Evolutionary conservation across 2,797 vertebrate genomes (phyloP).

Genomic region (Myotis planiceps): DNA sequence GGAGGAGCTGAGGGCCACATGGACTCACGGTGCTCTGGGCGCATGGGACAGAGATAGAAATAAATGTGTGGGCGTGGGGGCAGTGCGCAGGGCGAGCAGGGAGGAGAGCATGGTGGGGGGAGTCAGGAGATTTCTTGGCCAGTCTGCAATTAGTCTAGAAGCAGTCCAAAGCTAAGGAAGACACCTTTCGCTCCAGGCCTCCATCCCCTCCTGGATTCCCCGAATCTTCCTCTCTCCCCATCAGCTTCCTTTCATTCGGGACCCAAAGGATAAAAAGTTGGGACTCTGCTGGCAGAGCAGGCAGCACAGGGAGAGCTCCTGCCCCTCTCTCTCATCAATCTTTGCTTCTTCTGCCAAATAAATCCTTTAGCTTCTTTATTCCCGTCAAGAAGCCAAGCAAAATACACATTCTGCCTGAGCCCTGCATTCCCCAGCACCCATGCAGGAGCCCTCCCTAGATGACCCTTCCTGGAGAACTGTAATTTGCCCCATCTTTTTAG

Average conservation of each 20-base stretch:
- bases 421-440: neutral
- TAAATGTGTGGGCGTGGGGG: neutral
- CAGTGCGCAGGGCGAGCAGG: too few species aligned
- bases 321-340: neutral
- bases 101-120: neutral
- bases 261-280: neutral
- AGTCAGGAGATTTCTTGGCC: neutral
- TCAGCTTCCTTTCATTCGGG: neutral
- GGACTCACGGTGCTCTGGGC: neutral
- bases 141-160: neutral
- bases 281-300: neutral
- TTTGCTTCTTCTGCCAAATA: neutral
- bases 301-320: neutral
- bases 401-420: neutral
- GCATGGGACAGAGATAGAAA: neutral
- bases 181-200: neutral
- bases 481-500: neutral
- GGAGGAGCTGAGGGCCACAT: neutral
- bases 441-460: neutral
- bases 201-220: neutral
- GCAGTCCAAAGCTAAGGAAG: neutral
- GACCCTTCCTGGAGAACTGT: neutral
- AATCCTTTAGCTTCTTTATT: neutral
- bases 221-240: neutral
- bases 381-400: neutral